A percentile compares a stretch with the other conserved stretches of the same genome.
These are phyloP conservation scores for Odontamblyopus rebecca DNA, from an alignment of 2,797 vertebrate species.

Conservation along the genomic window DNA sequence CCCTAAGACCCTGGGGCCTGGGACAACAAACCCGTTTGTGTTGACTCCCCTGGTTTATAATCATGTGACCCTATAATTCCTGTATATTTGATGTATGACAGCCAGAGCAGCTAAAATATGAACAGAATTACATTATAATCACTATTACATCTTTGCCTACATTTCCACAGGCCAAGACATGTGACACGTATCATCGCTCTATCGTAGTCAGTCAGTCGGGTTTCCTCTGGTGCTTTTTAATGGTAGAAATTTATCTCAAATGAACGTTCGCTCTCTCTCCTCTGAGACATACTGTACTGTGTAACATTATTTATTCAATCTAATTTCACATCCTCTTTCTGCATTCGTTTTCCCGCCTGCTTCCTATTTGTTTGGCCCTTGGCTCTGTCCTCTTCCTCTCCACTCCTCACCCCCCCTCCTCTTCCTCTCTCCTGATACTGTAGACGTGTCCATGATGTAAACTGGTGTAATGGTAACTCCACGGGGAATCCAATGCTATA, in stretches of 20 bases:
- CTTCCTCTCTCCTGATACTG: constrained; percentile 47
- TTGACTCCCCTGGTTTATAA: not conserved
- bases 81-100: not conserved
- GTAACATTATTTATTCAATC: constrained; percentile 9
- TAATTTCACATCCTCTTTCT: constrained; percentile 8
- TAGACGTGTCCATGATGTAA: constrained; percentile 67
- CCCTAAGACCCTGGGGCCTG: no score
- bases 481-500: constrained; percentile 27
- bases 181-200: not conserved
- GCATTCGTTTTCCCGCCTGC: not conserved
- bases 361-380: constrained; percentile 1
- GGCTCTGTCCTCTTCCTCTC: constrained; percentile 25
- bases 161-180: not conserved
- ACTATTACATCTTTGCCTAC: not conserved
- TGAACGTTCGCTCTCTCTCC: not conserved
- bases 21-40: no score
- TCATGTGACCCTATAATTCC: not conserved
- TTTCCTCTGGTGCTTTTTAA: constrained; percentile 4
- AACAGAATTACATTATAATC: not conserved
- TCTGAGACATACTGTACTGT: not conserved
- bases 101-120: not conserved
- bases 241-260: not conserved
- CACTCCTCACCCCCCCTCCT: constrained; percentile 19
- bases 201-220: constrained; percentile 1
- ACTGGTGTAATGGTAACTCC: constrained; percentile 51